Evolutionary conservation across 1,140 invertebrate genomes (phyloP).

Genomic region (Drosophila malerkotliana): DNA sequence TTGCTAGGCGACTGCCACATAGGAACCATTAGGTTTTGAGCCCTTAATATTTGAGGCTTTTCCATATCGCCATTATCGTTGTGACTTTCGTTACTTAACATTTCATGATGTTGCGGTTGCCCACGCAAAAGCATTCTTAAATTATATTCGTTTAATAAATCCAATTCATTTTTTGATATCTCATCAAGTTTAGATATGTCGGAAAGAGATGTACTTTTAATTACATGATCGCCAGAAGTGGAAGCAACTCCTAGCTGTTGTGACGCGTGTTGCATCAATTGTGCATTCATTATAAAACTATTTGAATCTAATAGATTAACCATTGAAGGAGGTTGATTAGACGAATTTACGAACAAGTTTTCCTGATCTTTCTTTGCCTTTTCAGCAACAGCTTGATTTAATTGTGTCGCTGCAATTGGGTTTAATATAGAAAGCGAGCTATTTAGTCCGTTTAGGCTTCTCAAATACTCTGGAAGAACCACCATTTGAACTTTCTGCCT

Average conservation of each 20-base stretch:
- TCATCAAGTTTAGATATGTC: conserved; percentile 42
- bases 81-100: conserved; percentile 20
- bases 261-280: conserved; percentile 82
- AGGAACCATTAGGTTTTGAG: conserved; percentile 84
- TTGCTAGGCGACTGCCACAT: conserved; percentile 70
- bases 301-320: conserved; percentile 75
- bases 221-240: conserved; percentile 63
- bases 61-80: conserved; percentile 30
- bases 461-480: conserved; percentile 84
- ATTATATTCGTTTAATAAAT: conserved; percentile 75
- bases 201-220: conserved; percentile 48
- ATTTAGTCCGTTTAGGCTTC: conserved; percentile 72
- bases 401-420: conserved; percentile 62
- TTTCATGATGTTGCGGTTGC: conserved; percentile 27
- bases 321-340: conserved; percentile 34
- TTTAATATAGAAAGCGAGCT: conserved; percentile 63
- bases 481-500: conserved; percentile 85
- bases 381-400: conserved; percentile 65
- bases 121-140: conserved; percentile 71
- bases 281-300: conserved; percentile 70
- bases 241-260: conserved; percentile 62
- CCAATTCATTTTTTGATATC: conserved; percentile 41
- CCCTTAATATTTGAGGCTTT: conserved; percentile 48
- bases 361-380: conserved; percentile 65
- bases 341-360: conserved; percentile 67